Evolutionary conservation across 2,888 invertebrate genomes (phyloP).

Genomic region (Meandrusa payeni): DNA sequence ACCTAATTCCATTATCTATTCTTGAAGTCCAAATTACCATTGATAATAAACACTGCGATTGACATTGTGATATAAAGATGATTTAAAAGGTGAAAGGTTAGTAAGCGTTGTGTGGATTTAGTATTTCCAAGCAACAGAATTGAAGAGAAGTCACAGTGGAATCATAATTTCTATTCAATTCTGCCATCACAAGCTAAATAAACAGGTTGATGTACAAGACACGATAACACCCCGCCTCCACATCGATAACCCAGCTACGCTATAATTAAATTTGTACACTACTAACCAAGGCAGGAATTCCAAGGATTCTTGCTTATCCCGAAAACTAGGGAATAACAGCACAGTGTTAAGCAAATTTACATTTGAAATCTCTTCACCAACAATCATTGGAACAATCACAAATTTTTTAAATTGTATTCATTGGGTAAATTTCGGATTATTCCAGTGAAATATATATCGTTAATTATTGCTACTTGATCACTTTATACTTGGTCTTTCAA

Average conservation of each 20-base stretch:
- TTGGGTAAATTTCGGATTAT: slow-evolving; percentile 9
- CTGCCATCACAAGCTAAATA: slow-evolving; percentile 29
- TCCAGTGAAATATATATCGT: too few species aligned
- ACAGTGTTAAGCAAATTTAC: slow-evolving; percentile 48
- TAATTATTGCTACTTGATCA: too few species aligned
- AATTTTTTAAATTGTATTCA: neutral
- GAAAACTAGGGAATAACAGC: slow-evolving; percentile 85
- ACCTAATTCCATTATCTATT: slow-evolving; percentile 75
- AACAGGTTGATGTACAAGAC: slow-evolving; percentile 16
- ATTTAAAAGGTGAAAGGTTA: slow-evolving; percentile 63
- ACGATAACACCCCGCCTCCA: slow-evolving; percentile 26
- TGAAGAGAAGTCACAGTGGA: slow-evolving; percentile 33
- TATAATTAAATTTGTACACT: slow-evolving; percentile 71
- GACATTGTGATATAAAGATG: slow-evolving; percentile 45
- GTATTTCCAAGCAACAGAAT: slow-evolving; percentile 18
- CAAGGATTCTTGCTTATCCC: slow-evolving; percentile 89
- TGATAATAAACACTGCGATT: slow-evolving; percentile 45
- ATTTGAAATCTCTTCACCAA: slow-evolving; percentile 15
- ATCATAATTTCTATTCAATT: slow-evolving; percentile 33
- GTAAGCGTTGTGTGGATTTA: slow-evolving; percentile 52
- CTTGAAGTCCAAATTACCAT: slow-evolving; percentile 77
- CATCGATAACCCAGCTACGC: slow-evolving; percentile 46
- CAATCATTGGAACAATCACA: slow-evolving; percentile 18
- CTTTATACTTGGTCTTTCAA: too few species aligned
- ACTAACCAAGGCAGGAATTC: slow-evolving; percentile 91